phyloP scores from a whole-genome alignment of 2,888 invertebrate genomes.

The Rhagonycha lutea region DNA sequence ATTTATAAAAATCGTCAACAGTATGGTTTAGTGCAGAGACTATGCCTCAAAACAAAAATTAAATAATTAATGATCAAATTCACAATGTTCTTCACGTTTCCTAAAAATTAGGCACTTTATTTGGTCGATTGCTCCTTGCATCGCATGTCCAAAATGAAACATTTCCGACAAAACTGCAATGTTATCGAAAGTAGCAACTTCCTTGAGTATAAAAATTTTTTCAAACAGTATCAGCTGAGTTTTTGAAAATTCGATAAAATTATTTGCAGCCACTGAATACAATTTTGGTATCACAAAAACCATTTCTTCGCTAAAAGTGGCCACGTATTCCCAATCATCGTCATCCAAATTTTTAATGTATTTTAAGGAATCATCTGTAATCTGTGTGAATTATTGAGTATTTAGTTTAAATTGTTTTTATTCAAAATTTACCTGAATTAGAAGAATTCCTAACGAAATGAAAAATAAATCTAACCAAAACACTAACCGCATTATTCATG shows the following conservation, averaged over 20 bases:
- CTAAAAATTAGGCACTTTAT: background rate
- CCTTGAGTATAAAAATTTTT: constrained; percentile 21
- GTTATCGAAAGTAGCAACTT: constrained; percentile 19
- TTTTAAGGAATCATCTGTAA: constrained; percentile 9
- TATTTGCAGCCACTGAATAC: constrained; percentile 13
- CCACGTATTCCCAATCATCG: background rate
- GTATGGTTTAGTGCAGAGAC: too few species aligned
- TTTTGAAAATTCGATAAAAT: constrained; percentile 10
- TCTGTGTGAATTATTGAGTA: background rate
- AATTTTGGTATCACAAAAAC: constrained; percentile 10
- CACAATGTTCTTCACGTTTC: background rate
- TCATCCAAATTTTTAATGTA: constrained; percentile 8
- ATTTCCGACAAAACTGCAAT: constrained; percentile 17
- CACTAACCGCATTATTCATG: constrained; percentile 13
- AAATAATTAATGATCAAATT: background rate
- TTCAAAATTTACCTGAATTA: constrained; percentile 18
- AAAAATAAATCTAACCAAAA: constrained; percentile 11
- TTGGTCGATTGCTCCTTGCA: constrained; percentile 6
- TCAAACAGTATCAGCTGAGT: constrained; percentile 13
- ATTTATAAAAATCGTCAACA: too few species aligned
- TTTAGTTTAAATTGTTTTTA: background rate
- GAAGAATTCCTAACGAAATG: constrained; percentile 12
- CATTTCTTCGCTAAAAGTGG: constrained; percentile 11
- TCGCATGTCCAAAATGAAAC: constrained; percentile 16
- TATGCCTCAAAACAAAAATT: background rate